These are phyloP conservation scores for Nemurella pictetii DNA, from an alignment of 2,888 invertebrate species.

Conservation along the genomic window DNA sequence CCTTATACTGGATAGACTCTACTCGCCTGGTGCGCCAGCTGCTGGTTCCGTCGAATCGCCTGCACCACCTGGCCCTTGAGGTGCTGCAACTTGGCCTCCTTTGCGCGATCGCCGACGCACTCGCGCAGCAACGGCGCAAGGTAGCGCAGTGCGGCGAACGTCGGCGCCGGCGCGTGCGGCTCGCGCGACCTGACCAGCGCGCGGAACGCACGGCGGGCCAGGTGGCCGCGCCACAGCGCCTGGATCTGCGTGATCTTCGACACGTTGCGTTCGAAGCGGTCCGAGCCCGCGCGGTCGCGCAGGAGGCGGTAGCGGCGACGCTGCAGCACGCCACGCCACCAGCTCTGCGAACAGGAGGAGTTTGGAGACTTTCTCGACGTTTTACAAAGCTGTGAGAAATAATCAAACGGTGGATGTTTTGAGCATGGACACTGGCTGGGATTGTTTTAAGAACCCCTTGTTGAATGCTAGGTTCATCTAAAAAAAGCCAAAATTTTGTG, in stretches of 20 bases:
- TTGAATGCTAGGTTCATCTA: too few relatives aligned
- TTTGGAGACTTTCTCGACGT: not conserved
- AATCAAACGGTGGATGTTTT: too few relatives aligned
- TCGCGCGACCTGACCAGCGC: slow-evolving; percentile 61
- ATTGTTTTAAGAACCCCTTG: too few relatives aligned
- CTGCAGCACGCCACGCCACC: slow-evolving; percentile 36
- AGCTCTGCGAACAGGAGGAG: slow-evolving; percentile 25
- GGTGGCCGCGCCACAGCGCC: slow-evolving; percentile 67
- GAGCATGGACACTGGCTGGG: too few relatives aligned
- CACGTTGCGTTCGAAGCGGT: slow-evolving; percentile 34
- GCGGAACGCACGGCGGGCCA: slow-evolving; percentile 65
- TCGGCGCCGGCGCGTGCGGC: slow-evolving; percentile 61
- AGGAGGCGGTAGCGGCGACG: not conserved
- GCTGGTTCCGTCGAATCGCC: slow-evolving; percentile 71
- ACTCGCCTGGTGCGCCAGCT: slow-evolving; percentile 63
- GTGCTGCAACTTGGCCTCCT: slow-evolving; percentile 51
- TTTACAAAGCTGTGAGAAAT: not conserved
- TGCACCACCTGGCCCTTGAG: slow-evolving; percentile 72
- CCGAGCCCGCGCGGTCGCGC: too few relatives aligned
- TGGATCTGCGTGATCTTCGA: slow-evolving; percentile 65
- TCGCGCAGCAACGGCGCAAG: slow-evolving; percentile 72
- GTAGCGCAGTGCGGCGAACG: slow-evolving; percentile 62
- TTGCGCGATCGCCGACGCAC: slow-evolving; percentile 62
- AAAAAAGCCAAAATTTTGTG: too few relatives aligned
- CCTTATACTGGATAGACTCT: too few relatives aligned